Conservation (phyloP, 2,797 vertebrate species). For the Scolopax rusticola region DNA sequence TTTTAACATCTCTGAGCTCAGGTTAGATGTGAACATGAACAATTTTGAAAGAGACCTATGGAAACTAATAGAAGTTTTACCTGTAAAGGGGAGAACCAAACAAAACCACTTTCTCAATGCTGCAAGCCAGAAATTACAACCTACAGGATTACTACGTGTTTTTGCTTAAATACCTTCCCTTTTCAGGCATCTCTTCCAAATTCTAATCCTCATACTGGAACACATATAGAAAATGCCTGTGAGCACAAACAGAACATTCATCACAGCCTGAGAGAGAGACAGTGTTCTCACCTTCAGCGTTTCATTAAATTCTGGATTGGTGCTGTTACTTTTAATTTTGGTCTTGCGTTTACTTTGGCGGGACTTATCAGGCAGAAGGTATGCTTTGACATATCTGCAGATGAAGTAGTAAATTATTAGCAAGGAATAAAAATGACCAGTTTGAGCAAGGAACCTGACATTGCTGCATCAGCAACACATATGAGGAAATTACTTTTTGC, state of each 20-base stretch:
- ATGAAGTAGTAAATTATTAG: background rate
- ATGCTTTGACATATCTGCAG: conserved; percentile 94
- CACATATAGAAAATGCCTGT: background rate
- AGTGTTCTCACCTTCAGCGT: conserved; percentile 87
- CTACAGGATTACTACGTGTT: background rate
- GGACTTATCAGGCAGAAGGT: conserved; percentile 95
- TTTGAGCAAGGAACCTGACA: background rate
- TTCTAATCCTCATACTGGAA: background rate
- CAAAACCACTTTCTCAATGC: background rate
- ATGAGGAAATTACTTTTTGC: background rate
- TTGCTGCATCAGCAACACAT: background rate
- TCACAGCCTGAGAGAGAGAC: background rate
- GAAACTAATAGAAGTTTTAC: background rate
- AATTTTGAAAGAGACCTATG: background rate
- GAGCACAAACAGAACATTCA: background rate
- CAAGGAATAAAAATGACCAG: background rate
- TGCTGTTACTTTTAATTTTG: conserved; percentile 92
- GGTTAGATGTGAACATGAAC: background rate
- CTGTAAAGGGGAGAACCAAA: background rate
- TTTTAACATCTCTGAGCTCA: background rate
- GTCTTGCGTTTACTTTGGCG: conserved; percentile 97
- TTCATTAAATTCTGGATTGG: conserved; percentile 94
- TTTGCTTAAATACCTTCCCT: background rate
- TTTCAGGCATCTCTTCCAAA: background rate
- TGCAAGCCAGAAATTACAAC: background rate